These are phyloP conservation scores for Sinopyrophorus schimmeli DNA, from an alignment of 2,888 invertebrate genomes.

Conservation along the genomic window DNA sequence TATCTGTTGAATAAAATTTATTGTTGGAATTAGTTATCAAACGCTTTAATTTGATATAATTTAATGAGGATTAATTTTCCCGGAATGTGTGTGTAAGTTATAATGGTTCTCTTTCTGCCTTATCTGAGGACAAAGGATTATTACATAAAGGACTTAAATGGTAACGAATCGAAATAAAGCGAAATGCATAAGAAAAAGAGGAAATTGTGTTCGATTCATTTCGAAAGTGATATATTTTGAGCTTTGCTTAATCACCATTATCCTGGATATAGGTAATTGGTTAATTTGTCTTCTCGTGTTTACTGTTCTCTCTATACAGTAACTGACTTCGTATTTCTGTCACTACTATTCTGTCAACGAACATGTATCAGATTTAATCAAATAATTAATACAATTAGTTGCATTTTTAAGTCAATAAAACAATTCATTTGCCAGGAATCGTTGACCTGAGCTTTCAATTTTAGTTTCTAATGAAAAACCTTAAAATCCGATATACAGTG, in stretches of 20 bases:
- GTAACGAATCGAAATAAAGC: too few relatives aligned
- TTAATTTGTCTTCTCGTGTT: constrained; percentile 25
- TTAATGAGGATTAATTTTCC: too few relatives aligned
- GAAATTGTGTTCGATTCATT: not conserved
- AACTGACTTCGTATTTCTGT: constrained; percentile 13
- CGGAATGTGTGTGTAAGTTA: too few relatives aligned
- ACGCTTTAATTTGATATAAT: too few relatives aligned
- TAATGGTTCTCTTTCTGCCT: constrained; percentile 8
- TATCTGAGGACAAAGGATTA: constrained; percentile 17
- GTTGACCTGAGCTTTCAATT: constrained; percentile 1
- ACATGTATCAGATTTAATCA: constrained; percentile 11
- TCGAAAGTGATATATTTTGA: constrained; percentile 9
- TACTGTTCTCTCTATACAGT: constrained; percentile 14
- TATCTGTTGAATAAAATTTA: too few relatives aligned
- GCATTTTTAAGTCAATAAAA: constrained; percentile 6
- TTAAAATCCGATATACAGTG: too few relatives aligned
- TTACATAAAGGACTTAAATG: too few relatives aligned
- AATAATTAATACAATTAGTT: constrained; percentile 17
- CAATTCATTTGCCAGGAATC: constrained; percentile 1
- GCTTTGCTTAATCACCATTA: constrained; percentile 17
- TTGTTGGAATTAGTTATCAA: too few relatives aligned
- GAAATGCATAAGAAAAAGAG: not conserved
- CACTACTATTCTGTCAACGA: constrained; percentile 9
- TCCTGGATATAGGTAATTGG: constrained; percentile 17
- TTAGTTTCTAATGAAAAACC: too few relatives aligned